phyloP scores from a whole-genome alignment of 2,888 invertebrate genomes.

The Lasius fuliginosus region DNA sequence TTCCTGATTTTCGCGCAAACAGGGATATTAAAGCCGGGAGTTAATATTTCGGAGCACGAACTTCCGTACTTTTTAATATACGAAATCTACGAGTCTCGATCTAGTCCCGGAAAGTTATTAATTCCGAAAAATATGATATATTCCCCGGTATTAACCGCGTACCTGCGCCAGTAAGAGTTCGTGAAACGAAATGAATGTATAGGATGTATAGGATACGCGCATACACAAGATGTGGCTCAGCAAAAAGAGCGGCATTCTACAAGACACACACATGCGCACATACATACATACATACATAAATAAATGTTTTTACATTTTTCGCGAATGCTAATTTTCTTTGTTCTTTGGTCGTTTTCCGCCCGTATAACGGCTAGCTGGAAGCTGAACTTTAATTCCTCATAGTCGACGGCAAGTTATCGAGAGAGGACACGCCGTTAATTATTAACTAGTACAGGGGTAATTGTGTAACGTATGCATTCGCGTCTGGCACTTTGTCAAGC shows the following conservation, averaged over 20 bases:
- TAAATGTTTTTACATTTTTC: constrained; percentile 26
- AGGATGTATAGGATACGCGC: constrained; percentile 26
- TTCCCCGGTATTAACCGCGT: constrained; percentile 49
- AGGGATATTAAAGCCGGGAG: constrained; percentile 52
- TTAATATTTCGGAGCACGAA: constrained; percentile 55
- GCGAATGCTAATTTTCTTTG: constrained; percentile 21
- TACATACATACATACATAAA: constrained; percentile 1
- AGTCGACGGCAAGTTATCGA: constrained; percentile 21
- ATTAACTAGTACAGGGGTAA: constrained; percentile 24
- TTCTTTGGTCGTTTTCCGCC: neutral
- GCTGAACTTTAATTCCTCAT: neutral
- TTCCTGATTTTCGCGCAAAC: constrained; percentile 54
- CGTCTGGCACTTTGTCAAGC: constrained; percentile 6
- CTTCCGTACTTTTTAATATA: constrained; percentile 53
- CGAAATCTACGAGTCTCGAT: constrained; percentile 44
- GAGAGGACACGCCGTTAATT: constrained; percentile 14
- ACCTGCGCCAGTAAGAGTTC: constrained; percentile 43
- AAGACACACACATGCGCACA: neutral
- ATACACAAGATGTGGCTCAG: constrained; percentile 32
- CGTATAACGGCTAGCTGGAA: neutral
- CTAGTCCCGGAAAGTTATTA: constrained; percentile 56
- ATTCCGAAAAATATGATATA: constrained; percentile 53
- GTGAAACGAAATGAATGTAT: constrained; percentile 42
- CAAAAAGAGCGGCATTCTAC: constrained; percentile 27
- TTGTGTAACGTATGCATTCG: neutral